These are phyloP conservation scores for Calvadosia cruxmelitensis DNA, from an alignment of 30 jellyfish, hydroid and myxozoan species.

Conservation along the genomic window DNA sequence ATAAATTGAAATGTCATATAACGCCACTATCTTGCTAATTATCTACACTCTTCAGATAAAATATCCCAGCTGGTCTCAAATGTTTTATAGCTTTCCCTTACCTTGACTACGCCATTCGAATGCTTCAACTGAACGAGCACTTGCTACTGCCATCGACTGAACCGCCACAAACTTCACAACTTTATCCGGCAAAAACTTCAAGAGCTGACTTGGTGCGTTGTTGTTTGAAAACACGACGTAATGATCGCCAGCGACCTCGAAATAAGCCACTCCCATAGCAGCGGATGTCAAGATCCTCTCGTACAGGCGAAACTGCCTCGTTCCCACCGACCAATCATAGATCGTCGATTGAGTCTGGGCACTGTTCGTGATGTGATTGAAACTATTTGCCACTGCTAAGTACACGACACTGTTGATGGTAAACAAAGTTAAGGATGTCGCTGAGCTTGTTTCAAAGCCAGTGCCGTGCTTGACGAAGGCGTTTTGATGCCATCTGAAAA, in stretches of 20 bases:
- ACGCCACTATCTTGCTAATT: too few species aligned
- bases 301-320: slow-evolving; percentile 23
- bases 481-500: slow-evolving; percentile 2
- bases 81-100: neutral
- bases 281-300: slow-evolving; percentile 45
- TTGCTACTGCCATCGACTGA: slow-evolving; percentile 18
- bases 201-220: slow-evolving; percentile 11
- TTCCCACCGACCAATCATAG: slow-evolving; percentile 38
- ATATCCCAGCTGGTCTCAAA: too few species aligned
- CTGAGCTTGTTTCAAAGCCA: slow-evolving; percentile 13
- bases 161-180: slow-evolving; percentile 16
- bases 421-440: slow-evolving; percentile 7
- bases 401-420: neutral
- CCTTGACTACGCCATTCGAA: slow-evolving; percentile 33
- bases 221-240: slow-evolving; percentile 34
- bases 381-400: slow-evolving; percentile 64
- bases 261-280: slow-evolving; percentile 32
- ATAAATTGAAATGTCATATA: too few species aligned
- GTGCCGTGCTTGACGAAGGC: neutral
- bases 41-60: too few species aligned
- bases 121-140: slow-evolving; percentile 28
- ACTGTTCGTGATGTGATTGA: slow-evolving; percentile 30
- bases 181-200: neutral
- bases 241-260: slow-evolving; percentile 19
- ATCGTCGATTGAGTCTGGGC: slow-evolving; percentile 26